phyloP scores from a whole-genome alignment of 2,797 vertebrate genomes.

The Ispidina picta region DNA sequence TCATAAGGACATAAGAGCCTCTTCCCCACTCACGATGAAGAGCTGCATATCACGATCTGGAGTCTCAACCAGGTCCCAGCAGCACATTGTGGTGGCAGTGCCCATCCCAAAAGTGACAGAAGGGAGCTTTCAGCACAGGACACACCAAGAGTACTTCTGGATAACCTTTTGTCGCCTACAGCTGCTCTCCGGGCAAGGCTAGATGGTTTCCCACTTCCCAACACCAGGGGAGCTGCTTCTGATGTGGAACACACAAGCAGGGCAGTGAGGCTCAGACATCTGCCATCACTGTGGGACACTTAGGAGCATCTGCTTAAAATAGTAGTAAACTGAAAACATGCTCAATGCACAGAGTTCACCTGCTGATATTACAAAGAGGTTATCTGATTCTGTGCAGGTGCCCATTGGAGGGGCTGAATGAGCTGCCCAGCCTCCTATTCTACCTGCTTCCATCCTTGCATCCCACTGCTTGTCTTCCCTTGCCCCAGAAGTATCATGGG shows the following conservation, averaged over 20 bases:
- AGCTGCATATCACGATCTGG: not conserved
- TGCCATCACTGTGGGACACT: not conserved
- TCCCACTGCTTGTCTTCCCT: not conserved
- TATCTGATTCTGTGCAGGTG: not conserved
- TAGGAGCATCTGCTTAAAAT: not conserved
- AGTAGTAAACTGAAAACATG: not conserved
- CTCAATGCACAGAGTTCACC: not conserved
- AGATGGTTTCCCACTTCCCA: not conserved
- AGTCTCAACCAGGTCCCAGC: fast-evolving
- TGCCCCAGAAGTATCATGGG: not conserved
- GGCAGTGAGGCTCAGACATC: not conserved
- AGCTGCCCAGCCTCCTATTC: not conserved
- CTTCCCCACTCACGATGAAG: not conserved
- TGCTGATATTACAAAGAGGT: not conserved
- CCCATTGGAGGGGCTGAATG: not conserved
- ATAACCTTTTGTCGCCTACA: not conserved
- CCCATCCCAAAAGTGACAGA: not conserved
- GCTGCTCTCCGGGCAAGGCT: not conserved
- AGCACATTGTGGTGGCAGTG: not conserved
- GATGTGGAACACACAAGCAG: not conserved
- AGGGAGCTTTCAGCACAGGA: not conserved
- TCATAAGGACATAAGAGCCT: not conserved
- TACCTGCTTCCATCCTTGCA: fast-evolving
- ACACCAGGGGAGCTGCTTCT: not conserved
- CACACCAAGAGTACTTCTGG: fast-evolving